These are phyloP conservation scores for Laticauda laticaudata DNA, from an alignment of 2,113 vertebrate species.

Conservation along the genomic window DNA sequence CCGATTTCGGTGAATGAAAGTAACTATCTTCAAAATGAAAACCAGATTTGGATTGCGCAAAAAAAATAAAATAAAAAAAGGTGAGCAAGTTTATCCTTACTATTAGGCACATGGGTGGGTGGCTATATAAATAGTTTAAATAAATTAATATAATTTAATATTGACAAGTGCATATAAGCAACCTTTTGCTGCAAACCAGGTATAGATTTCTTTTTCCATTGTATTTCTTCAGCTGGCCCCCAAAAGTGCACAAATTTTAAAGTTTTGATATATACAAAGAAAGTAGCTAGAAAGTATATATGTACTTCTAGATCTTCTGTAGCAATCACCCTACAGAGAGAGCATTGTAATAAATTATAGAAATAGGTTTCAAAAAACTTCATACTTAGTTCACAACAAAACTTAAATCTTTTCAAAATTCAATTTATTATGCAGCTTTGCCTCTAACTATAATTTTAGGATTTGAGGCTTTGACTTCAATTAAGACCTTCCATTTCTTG, in stretches of 20 bases:
- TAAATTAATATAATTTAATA: background rate
- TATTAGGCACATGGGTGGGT: background rate
- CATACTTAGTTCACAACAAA: background rate
- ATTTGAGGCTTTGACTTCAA: background rate
- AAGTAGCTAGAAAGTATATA: background rate
- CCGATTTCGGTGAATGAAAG: background rate
- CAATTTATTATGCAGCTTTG: background rate
- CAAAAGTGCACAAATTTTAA: background rate
- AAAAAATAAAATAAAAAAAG: background rate
- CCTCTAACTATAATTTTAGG: background rate
- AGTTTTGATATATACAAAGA: background rate
- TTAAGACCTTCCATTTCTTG: background rate
- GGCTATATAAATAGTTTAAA: background rate
- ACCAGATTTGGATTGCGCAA: background rate
- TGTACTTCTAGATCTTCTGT: background rate
- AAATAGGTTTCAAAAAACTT: background rate
- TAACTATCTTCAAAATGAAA: background rate
- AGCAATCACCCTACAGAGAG: background rate
- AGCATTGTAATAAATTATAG: background rate
- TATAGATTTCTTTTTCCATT: background rate
- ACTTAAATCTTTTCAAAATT: background rate
- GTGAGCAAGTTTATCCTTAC: background rate
- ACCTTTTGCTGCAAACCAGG: background rate
- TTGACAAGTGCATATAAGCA: background rate
- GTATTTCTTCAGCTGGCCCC: background rate